phyloP scores from a whole-genome alignment of 2,888 invertebrate genomes.

The Hirudinaria manillensis region DNA sequence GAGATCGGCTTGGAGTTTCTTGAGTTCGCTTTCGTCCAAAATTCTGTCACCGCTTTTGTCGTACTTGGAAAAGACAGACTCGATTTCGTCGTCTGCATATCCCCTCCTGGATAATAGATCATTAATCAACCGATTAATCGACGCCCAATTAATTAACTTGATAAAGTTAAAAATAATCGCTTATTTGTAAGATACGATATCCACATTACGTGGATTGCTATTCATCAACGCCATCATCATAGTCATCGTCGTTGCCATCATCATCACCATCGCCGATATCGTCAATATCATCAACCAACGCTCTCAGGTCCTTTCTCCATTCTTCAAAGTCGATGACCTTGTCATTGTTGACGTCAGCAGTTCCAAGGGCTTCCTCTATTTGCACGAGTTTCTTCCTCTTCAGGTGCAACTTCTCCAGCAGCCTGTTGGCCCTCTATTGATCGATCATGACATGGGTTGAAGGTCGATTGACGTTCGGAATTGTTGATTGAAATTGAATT shows the following conservation, averaged over 20 bases:
- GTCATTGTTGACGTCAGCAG: slow-evolving; percentile 56
- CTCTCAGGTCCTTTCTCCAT: slow-evolving; percentile 57
- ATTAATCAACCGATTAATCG: too few species aligned
- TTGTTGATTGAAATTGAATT: too few species aligned
- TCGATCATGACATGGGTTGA: too few species aligned
- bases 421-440: slow-evolving; percentile 56
- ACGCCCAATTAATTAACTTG: too few species aligned
- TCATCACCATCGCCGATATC: background rate
- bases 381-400: slow-evolving; percentile 58
- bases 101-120: slow-evolving; percentile 57
- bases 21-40: slow-evolving; percentile 56
- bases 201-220: too few species aligned
- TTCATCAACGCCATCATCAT: too few species aligned
- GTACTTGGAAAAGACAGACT: slow-evolving; percentile 64
- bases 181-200: too few species aligned
- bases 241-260: too few species aligned
- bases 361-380: slow-evolving; percentile 57
- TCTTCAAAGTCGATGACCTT: slow-evolving; percentile 56
- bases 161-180: too few species aligned
- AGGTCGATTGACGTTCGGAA: too few species aligned
- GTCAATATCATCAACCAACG: slow-evolving; percentile 44
- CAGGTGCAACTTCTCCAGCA: slow-evolving; percentile 58
- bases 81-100: slow-evolving; percentile 64
- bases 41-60: slow-evolving; percentile 59
- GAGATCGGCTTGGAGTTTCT: slow-evolving; percentile 56